Evolutionary conservation across 2,888 invertebrate genomes (phyloP), one percentile per base, ranked within the genome.

Genomic region (Odontothrips loti): DNA sequence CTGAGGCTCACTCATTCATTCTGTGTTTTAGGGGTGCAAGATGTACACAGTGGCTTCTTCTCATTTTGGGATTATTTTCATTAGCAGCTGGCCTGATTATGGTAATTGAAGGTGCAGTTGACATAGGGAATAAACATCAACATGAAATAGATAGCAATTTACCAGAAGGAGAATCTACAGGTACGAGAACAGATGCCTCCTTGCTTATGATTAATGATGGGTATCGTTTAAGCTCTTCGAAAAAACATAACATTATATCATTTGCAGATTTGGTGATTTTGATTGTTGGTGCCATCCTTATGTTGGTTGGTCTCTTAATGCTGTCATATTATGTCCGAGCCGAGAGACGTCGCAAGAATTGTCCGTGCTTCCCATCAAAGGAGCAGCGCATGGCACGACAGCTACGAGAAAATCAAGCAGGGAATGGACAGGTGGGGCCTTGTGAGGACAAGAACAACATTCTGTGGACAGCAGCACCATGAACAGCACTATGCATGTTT

Each of bases 281-380:
- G 48, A 89, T 92, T 84, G 89, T 91, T 83, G 92, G 92, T 58
- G 92, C 91, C 68, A 89, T 91, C 48, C 90, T 92, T 83, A 89
- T 92, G 84, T 88, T 90, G 84, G 86, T 91, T 79, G 92, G 92
- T 68, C 87, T 23, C 47, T 9, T 75, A 27, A 75, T 75, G 68
- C 27, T 75, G 10, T 75, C 68, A 27, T 75, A 75, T 27, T 84
- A 83, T 81, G 81, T 84, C 34, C 82, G 84, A 79, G 81, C 84
- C 47, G 82, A 83, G 43, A 82, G 83, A 79, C 83, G 85, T 82
- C 83, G 85, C 51, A 84, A 84, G 81, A 85, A 85, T 79, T 86
- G 85, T 82, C 86, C 85, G 10, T 86, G 86, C 82, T 85, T 86
- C 80, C 84, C 85, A 15, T 85, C 83, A 63, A 86, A 86, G 83